Base-by-base conservation (phyloP, 2,113 vertebrate genomes). In the Epinephelus moara region DNA sequence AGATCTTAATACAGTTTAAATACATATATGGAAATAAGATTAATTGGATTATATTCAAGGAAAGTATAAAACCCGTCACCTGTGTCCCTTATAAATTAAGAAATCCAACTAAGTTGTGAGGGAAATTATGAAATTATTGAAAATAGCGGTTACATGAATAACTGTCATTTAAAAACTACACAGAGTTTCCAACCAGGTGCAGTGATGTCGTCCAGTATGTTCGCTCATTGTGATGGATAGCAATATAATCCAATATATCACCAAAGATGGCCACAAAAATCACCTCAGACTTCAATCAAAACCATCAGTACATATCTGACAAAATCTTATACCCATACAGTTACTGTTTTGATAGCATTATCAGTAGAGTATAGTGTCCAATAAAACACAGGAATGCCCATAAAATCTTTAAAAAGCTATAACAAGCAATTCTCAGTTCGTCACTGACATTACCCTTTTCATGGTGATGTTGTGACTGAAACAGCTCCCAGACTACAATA, bases 401-500 rank as follows among this genome's bases (percentile, higher is more conserved):
- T 5, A 55, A 14, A 45, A 45, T 45, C 11, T 15, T 59, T 17
- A 61, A 62, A 50, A 74, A 61, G 23, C 71, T 37, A 11, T 27
- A 33, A 49, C 33, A 50, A 25, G 27, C 3, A 33, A 3, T 27
- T 49, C 23, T 21, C 23, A 19, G 7, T 21, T 53, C 19, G 0
- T 1, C 40, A 49, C 37, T 57, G n/a, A 59, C 23, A 55, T 47
- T 15, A 62, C 81, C 47, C 61, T 64, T 55, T 49, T 25, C 23
- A 33, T 42, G n/a, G 7, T 0, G 27, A 52, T 21, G 19, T 15
- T 60, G 59, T 75, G 33, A 47, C 52, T 56, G 63, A 70, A 30
- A 40, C 66, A 55, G 33, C 49, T 66, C 19, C 33, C 37, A 62
- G 61, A 78, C 69, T 57, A n/a, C 52, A 78, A 27, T 75, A 53